Evolutionary conservation across 2,113 vertebrate genomes (phyloP), one percentile per base, ranked within the genome.

Genomic region (Ceratotherium simum): DNA sequence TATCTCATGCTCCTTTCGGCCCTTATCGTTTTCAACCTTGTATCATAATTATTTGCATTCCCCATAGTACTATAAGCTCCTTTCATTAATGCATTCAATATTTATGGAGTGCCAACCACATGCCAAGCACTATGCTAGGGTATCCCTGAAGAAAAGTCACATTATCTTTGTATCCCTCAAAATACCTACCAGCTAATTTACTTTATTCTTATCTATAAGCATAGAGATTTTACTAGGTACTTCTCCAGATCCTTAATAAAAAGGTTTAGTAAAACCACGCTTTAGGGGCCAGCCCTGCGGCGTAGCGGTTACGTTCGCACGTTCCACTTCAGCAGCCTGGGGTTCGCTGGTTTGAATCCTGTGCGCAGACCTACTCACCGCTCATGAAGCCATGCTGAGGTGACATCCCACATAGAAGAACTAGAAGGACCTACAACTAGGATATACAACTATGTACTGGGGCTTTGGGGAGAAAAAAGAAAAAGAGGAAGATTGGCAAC

Each of bases 211-310:
- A 90, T 39, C 56, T 48, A 17, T 12, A 84, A 46, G 8, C 56
- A 39, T 25, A 20, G 70, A 81, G 39, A 89, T 82, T 67, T 96
- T 54, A 86, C 36, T 76, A 91, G 48, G 25, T 73, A 89, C 70
- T 90, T 94, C 73, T 91, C 81, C 21, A 69, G 86, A 75, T 86
- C 56, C 73, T 83, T 93, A 81, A 73, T 21, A 42, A 93, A 91
- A 96, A 83, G 1, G 23, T 23, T 96, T 94, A 60, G 31, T 69
- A 89, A 80, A 95, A 70, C 10, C 36, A 95, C 18, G 20, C 31
- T 90, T 73, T 42, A 42, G 42, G 42, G 42, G 42, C 42, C 42
- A 42, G 4, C 42, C 42, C 42, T 42, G 42, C 5, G 42, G 42
- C 42, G 5, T 42, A 42, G 42, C 42, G 5, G 42, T 42, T 42